Evolutionary conservation across 2,113 vertebrate genomes (phyloP), one percentile per base, ranked within the genome.

Genomic region (Carassius carassius): DNA sequence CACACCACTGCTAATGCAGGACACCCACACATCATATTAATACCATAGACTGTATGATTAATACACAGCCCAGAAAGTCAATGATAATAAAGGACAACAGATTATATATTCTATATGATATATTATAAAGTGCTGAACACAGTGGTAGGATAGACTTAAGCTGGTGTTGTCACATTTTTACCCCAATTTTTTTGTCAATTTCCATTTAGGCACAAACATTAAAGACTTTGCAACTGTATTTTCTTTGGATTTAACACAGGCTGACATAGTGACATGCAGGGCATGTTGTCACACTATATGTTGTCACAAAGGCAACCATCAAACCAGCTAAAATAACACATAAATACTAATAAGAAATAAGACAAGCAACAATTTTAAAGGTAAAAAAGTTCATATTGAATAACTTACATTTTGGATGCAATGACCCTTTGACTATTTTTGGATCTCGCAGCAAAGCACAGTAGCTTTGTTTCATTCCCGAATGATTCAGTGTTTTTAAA

Each of bases 1-100:
- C 89, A 78, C 80, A 78, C 23, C 85, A 86, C 11, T 63, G 88
- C 87, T 88, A 91, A 93, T 91, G 90, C 90, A 91, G 91, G 88
- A 92, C 91, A 90, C 87, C 89, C 89, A 88, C 87, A 85, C 88
- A 91, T 47, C 72, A 67, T 70, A 77, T 88, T 70, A 86, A 37
- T 37, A 37, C 5, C 35, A 37, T 37, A 37, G 35, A 37, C 35
- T 37, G 35, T 5, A 37, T 37, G 35, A 37, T 37, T 37, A 37
- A 85, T 76, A 73, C 74, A 49, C 16, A 32, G 82, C 41, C 17
- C 80, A 29, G 21, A 60, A 65, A 78, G 56, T 58, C 25, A 75
- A 41, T 44, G 82, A 81, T 62, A 29, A 47, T 47, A 76, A 63
- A 78, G 65, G 80, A 23, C 12, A 77, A 44, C 62, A 25, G 5